phyloP scores from a whole-genome alignment of 2,113 vertebrate genomes.

The Clarias batrachus region DNA sequence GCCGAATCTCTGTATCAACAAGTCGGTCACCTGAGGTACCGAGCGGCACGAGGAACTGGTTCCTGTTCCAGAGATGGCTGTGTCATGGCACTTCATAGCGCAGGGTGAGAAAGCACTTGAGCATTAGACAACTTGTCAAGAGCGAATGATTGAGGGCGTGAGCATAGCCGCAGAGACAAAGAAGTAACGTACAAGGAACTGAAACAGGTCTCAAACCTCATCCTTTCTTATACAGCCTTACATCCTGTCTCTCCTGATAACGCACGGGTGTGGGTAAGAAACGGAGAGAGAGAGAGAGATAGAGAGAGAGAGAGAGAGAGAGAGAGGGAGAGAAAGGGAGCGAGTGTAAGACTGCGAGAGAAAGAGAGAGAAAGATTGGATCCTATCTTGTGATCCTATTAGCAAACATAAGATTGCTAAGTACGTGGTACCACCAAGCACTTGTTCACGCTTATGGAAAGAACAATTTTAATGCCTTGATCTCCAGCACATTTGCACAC shows the following conservation, averaged over 20 bases:
- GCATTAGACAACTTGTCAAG: slow-evolving; percentile 35
- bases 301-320: slow-evolving; percentile 20
- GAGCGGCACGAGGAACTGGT: slow-evolving; percentile 23
- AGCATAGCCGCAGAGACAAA: slow-evolving; percentile 42
- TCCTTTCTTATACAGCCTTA: slow-evolving; percentile 36
- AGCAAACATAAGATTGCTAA: slow-evolving; percentile 37
- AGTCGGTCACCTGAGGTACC: slow-evolving; percentile 25
- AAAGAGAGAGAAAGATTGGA: slow-evolving; percentile 24
- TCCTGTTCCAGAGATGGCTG: slow-evolving; percentile 20
- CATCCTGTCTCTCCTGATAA: slow-evolving; percentile 41
- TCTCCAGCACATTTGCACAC: not conserved
- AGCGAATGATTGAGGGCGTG: slow-evolving; percentile 34
- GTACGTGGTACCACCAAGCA: slow-evolving; percentile 21
- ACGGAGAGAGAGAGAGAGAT: slow-evolving; percentile 23
- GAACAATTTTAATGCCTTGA: slow-evolving; percentile 21
- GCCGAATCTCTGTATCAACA: slow-evolving; percentile 38
- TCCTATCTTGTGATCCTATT: slow-evolving; percentile 47
- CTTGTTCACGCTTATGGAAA: slow-evolving; percentile 1
- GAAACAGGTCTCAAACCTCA: slow-evolving; percentile 31
- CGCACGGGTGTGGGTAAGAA: slow-evolving; percentile 18
- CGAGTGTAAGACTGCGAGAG: not conserved
- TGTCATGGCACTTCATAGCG: slow-evolving; percentile 23
- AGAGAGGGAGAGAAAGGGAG: not conserved
- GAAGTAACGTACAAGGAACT: slow-evolving; percentile 6
- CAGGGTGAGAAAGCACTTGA: slow-evolving; percentile 41